Base-by-base conservation (phyloP, 2,797 vertebrate species). In the Columba guinea region DNA sequence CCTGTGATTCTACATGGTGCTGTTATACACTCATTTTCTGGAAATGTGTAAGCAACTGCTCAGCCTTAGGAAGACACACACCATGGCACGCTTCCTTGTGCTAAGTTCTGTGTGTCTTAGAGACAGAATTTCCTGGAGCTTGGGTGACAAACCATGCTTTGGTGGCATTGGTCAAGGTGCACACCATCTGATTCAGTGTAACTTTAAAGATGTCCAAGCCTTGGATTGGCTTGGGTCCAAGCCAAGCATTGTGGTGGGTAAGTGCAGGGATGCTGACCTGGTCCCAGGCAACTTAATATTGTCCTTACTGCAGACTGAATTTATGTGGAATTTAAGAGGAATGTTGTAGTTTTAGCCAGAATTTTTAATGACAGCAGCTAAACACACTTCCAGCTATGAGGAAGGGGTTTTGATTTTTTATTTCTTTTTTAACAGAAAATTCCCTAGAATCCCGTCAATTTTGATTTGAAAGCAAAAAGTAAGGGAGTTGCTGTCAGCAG, bases 401-500 rank as follows among this genome's bases (percentile, higher is more conserved):
- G 67, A 91, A 76, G 28, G 67, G 37, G 3, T 3, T 60, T 34
- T 14, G 55, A 8, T 58, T 59, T 9, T 17, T 62, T 49, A n/a
- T 44, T 44, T 34, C 7, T 17, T 62, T 49, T 44, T 44, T 34
- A 49, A 51, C 30, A 76, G 83, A 90, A 96, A 96, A 93, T 81
- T 91, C 87, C 87, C 92, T 92, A 91, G 81, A 91, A 91, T 85
- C 63, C 81, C 39, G 0, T 53, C 62, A 62, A 22, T 89, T 94
- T 87, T 69, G 8, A 39, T 94, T 80, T 91, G 83, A 65, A 92
- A 86, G 84, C 27, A 62, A 53, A 80, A 92, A 52, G 58, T 35
- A 63, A 95, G 90, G 95, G 95, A 96, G 94, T 73, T 69, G 65
- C 69, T 92, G 35, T 59, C 84, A 76, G 79, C 62, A 91, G 58